Evolutionary conservation across 2,113 vertebrate species (phyloP).

Genomic region (Python bivittatus): DNA sequence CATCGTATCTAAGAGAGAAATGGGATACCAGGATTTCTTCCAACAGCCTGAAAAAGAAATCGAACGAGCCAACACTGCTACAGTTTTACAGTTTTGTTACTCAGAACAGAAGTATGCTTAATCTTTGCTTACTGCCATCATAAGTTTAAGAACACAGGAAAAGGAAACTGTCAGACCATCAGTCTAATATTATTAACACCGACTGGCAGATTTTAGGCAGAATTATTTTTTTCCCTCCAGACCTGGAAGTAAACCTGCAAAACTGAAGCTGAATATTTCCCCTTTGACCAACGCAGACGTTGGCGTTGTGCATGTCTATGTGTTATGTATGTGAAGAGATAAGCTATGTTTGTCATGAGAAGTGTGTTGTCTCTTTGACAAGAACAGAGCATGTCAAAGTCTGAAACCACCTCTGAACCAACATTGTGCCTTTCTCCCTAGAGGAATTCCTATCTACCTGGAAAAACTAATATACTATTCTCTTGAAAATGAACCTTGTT

Average conservation of each 20-base stretch:
- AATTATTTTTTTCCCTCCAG: background rate
- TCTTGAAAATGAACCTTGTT: slow-evolving; percentile 57
- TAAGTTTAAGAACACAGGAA: background rate
- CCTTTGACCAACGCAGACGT: background rate
- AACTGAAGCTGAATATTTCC: background rate
- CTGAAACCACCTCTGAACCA: background rate
- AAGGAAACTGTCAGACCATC: background rate
- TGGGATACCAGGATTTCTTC: fast-evolving
- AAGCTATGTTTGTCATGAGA: background rate
- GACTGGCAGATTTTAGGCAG: background rate
- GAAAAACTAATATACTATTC: slow-evolving; percentile 57
- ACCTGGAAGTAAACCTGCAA: background rate
- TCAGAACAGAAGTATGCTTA: background rate
- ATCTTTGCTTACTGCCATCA: background rate
- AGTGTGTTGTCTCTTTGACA: background rate
- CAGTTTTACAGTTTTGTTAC: background rate
- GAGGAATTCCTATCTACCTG: slow-evolving; percentile 63
- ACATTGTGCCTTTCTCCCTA: slow-evolving; percentile 57
- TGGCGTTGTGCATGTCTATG: background rate
- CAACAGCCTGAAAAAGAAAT: background rate
- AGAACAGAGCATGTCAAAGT: slow-evolving; percentile 61
- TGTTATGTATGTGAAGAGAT: background rate
- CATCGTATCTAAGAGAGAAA: background rate
- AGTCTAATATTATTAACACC: background rate
- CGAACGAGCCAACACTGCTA: background rate